These are phyloP conservation scores for Nomia melanderi DNA, from an alignment of 1,140 invertebrate species.

Conservation along the genomic window DNA sequence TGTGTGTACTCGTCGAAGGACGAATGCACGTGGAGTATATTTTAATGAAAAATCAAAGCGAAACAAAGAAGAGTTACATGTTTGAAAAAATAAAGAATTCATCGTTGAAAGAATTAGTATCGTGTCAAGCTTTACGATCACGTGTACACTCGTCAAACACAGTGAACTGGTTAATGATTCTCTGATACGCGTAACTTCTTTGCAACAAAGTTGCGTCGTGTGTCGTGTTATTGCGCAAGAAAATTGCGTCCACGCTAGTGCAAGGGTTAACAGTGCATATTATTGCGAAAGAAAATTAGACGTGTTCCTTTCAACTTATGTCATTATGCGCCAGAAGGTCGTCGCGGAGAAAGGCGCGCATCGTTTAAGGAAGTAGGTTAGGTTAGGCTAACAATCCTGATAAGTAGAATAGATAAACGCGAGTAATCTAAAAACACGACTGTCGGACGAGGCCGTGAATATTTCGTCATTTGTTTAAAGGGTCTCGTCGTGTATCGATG, in stretches of 20 bases:
- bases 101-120: too few relatives aligned
- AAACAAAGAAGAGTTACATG: too few relatives aligned
- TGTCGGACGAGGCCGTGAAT: not conserved
- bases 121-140: too few relatives aligned
- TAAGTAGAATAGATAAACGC: constrained; percentile 28
- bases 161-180: too few relatives aligned
- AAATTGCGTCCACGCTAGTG: too few relatives aligned
- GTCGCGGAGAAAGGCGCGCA: not conserved
- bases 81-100: too few relatives aligned
- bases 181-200: too few relatives aligned
- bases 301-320: not conserved
- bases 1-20: too few relatives aligned
- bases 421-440: constrained; percentile 16
- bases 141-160: too few relatives aligned
- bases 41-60: too few relatives aligned
- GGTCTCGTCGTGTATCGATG: not conserved
- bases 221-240: not conserved
- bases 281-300: not conserved
- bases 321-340: not conserved
- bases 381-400: constrained; percentile 31
- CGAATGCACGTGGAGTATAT: too few relatives aligned
- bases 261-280: too few relatives aligned
- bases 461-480: constrained; percentile 17
- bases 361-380: constrained; percentile 22
- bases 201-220: not conserved